These are phyloP conservation scores for Muscicapa comitata DNA, from an alignment of 2,797 vertebrate species.

Conservation along the genomic window DNA sequence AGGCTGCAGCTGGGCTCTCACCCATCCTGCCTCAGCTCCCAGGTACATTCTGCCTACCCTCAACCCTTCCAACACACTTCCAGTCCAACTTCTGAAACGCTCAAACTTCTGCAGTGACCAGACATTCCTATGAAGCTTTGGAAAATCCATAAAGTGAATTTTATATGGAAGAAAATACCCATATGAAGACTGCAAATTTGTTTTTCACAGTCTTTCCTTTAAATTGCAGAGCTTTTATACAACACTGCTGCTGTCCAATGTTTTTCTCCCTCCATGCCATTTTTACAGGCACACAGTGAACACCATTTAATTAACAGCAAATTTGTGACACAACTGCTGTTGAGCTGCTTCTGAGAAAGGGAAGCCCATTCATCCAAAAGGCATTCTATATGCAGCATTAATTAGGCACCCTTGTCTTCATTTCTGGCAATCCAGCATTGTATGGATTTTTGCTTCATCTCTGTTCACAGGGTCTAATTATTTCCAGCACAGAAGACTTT, in stretches of 20 bases:
- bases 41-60: not conserved
- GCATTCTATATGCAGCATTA: conserved; percentile 67
- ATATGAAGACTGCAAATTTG: not conserved
- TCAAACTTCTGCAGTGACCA: not conserved
- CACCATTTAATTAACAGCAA: conserved; percentile 70
- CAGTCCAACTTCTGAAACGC: not conserved
- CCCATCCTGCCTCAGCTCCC: not conserved
- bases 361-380: conserved; percentile 67
- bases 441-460: conserved; percentile 67
- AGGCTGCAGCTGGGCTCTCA: not conserved
- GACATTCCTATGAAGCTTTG: not conserved
- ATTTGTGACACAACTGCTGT: conserved; percentile 50
- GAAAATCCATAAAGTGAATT: not conserved
- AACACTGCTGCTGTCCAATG: not conserved
- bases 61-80: not conserved
- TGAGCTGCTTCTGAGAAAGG: conserved; percentile 56
- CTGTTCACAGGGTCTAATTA: conserved; percentile 65
- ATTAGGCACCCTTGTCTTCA: conserved; percentile 68
- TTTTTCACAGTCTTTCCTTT: conserved; percentile 1
- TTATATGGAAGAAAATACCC: not conserved
- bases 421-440: conserved; percentile 40
- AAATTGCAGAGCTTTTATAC: conserved; percentile 41
- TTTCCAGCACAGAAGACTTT: conserved; percentile 55
- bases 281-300: conserved; percentile 55
- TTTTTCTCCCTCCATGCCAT: conserved; percentile 15